Evolutionary conservation across 2,797 vertebrate species (phyloP), one percentile per base, ranked within the genome.

Genomic region (Megaceryle alcyon): DNA sequence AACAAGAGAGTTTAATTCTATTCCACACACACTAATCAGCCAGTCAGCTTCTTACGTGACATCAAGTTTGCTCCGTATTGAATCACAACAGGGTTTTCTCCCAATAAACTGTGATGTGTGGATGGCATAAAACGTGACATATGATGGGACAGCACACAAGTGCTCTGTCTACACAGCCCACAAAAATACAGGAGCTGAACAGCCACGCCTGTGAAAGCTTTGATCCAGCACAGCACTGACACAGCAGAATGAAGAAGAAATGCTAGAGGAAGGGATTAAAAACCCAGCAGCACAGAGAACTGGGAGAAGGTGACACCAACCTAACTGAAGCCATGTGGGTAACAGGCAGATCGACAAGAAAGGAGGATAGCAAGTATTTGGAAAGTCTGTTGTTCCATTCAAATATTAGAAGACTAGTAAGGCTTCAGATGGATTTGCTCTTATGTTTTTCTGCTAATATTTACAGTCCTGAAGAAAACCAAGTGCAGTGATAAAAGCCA

Each of bases 401-500:
- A 89, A 56, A 75, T 48, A 72, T 28, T 72, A 31, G 37, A 88
- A 91, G 78, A 48, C 6, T 23, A 75, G 48, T 10, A 33, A 4
- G 33, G 54, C 48, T 89, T 68, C 54, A 54, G 43, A 69, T 65
- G 39, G 54, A 91, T 78, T 72, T 90, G 37, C 60, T 56, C 56
- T 81, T 46, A 44, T 4, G 54, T 46, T 94, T 92, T 83, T 53
- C 73, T 91, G 63, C 57, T 82, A 91, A 63, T 82, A 70, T 88
- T 97, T 88, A 88, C 73, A 90, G 46, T 86, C 51, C 63, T 43
- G 33, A 81, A 90, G 61, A 79, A 89, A 91, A 59, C 6, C 41
- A 53, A 91, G 60, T 0, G 2, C 63, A 64, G 33, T 19, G 54
- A 88, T 37, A 82, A 56, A 72, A 84, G 23, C 39, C 80, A 76